Evolutionary conservation across 1,140 invertebrate species (phyloP).

Genomic region (Drosophila rhopaloa): DNA sequence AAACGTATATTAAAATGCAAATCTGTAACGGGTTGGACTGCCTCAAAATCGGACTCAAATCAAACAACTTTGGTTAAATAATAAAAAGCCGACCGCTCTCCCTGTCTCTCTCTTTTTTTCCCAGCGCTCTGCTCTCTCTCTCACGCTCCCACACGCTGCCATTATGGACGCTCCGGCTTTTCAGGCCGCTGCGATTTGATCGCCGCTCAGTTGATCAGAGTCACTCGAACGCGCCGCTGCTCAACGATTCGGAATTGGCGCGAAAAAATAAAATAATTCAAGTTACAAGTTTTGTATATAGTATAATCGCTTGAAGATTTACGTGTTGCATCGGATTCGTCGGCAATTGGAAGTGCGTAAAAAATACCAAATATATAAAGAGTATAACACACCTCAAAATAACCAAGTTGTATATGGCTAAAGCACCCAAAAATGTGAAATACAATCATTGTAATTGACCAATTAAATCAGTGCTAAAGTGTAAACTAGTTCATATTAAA

Average conservation of each 20-base stretch:
- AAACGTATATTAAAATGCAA: slow-evolving; percentile 11
- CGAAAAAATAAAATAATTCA: slow-evolving; percentile 24
- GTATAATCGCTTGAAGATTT: slow-evolving; percentile 22
- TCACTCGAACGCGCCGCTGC: slow-evolving; percentile 70
- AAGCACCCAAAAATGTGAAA: background rate
- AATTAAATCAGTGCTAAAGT: background rate
- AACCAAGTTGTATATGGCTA: background rate
- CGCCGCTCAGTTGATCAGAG: slow-evolving; percentile 81
- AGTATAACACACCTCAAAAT: background rate
- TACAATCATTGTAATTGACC: background rate
- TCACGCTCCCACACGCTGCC: slow-evolving; percentile 13
- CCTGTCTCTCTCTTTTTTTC: slow-evolving; percentile 4
- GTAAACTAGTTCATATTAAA: background rate
- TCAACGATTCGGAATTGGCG: slow-evolving; percentile 51
- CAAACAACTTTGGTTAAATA: slow-evolving; percentile 31
- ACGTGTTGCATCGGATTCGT: slow-evolving; percentile 30
- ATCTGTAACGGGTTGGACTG: slow-evolving; percentile 21
- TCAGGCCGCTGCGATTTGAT: slow-evolving; percentile 59
- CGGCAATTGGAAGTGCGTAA: slow-evolving; percentile 26
- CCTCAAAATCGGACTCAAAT: slow-evolving; percentile 14
- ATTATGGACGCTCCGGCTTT: slow-evolving; percentile 30
- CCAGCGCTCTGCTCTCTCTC: slow-evolving; percentile 2
- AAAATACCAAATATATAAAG: background rate
- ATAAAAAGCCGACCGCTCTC: slow-evolving; percentile 7
- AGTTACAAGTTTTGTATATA: slow-evolving; percentile 26